These are phyloP conservation scores for Gymnarchus niloticus DNA, from an alignment of 2,113 vertebrate genomes.

Conservation along the genomic window DNA sequence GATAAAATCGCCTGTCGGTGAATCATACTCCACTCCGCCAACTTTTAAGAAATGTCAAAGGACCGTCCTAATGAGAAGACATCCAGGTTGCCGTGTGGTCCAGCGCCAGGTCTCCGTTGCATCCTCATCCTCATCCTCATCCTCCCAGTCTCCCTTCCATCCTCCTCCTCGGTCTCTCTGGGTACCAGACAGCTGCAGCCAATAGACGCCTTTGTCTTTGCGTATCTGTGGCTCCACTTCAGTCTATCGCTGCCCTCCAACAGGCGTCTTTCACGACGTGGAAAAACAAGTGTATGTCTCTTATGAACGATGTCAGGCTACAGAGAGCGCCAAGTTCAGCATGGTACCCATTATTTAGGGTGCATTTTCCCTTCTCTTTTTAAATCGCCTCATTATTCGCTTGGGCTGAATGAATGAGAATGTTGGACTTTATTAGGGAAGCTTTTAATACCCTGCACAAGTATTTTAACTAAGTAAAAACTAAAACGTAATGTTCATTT, in stretches of 20 bases:
- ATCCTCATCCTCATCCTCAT: constrained; percentile 25
- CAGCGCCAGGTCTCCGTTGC: neutral
- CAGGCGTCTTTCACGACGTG: neutral
- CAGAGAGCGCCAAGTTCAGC: neutral
- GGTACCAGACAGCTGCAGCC: constrained; percentile 52
- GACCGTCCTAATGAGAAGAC: constrained; percentile 29
- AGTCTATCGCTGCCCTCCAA: constrained; percentile 12
- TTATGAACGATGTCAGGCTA: neutral
- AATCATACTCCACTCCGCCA: constrained; percentile 57
- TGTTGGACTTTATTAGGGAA: neutral
- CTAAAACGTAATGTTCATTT: too few species aligned
- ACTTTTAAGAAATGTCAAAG: constrained; percentile 11
- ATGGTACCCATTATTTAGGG: neutral
- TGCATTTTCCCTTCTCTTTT: neutral
- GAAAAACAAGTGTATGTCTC: neutral
- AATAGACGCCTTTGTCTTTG: constrained; percentile 36
- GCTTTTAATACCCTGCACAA: neutral
- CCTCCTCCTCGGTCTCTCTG: constrained; percentile 23
- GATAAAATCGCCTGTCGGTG: constrained; percentile 55
- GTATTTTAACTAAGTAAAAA: neutral
- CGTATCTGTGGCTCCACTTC: constrained; percentile 6
- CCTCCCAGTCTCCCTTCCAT: constrained; percentile 15
- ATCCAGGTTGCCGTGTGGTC: neutral
- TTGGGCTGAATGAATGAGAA: neutral
- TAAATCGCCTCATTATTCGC: neutral